A percentile compares a stretch with the other conserved stretches of the same genome.
Conservation (phyloP, 1,140 invertebrate species). For the Aphelenchoides besseyi region DNA sequence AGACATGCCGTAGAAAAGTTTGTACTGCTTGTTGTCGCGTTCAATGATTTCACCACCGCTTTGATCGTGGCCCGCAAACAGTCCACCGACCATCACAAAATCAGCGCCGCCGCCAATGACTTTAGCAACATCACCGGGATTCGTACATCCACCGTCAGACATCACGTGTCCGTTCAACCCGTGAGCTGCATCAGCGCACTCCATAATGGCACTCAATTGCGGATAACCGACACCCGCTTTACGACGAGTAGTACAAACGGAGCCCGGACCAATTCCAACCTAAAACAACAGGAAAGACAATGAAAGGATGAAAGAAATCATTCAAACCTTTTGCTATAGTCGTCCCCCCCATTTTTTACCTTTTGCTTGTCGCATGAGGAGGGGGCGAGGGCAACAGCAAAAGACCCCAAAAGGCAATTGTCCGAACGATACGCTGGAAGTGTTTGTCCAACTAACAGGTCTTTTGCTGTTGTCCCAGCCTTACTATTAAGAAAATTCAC, state of each 20-base stretch:
- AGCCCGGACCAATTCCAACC: conserved; percentile 89
- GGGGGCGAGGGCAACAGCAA: conserved; percentile 89
- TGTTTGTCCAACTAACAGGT: too few species aligned
- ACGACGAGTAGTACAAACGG: conserved; percentile 86
- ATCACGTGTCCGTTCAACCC: conserved; percentile 77
- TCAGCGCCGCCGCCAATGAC: conserved; percentile 91
- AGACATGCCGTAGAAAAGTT: too few species aligned
- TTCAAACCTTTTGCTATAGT: too few species aligned
- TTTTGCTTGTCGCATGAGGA: too few species aligned
- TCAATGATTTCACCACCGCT: too few species aligned
- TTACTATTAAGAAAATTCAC: too few species aligned
- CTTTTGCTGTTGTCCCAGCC: too few species aligned
- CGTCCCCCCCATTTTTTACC: too few species aligned
- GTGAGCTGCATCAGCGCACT: conserved; percentile 93
- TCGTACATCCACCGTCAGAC: conserved; percentile 87
- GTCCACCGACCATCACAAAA: conserved; percentile 93
- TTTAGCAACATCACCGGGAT: conserved; percentile 89
- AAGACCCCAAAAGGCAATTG: conserved; percentile 85
- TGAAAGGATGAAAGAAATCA: conserved; percentile 69
- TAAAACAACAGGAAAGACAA: conserved; percentile 9
- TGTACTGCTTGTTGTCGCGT: too few species aligned
- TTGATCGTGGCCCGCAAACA: too few species aligned
- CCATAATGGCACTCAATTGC: conserved; percentile 85
- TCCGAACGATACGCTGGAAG: conserved; percentile 93
- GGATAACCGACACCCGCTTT: conserved; percentile 93